Percentiles rank a stretch among this genome's conserved stretches.
Evolutionary conservation across 1,140 invertebrate genomes (phyloP).

Genomic region (Brachionus asplanchnoidis): DNA sequence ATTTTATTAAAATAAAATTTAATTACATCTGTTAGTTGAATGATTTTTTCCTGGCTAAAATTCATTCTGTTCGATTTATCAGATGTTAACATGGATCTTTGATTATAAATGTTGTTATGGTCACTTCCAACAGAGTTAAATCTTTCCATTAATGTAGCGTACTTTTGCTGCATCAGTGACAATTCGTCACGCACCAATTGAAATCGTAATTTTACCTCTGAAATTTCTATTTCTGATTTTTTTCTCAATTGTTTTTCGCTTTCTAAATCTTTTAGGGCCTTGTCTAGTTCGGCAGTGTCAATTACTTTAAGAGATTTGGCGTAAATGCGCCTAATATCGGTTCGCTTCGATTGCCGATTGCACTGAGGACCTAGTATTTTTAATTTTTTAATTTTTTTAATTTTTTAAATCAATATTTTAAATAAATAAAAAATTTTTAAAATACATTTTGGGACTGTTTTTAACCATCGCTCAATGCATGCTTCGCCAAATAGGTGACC

Average conservation of each 20-base stretch:
- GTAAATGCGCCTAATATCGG: constrained; percentile 72
- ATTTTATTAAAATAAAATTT: constrained; percentile 2
- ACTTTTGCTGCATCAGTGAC: constrained; percentile 52
- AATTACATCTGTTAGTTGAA: constrained; percentile 60
- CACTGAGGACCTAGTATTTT: constrained; percentile 66
- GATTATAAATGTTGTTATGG: neutral
- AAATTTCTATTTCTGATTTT: constrained; percentile 59
- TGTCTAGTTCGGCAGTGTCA: constrained; percentile 66
- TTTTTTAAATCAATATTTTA: neutral
- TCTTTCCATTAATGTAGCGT: constrained; percentile 48
- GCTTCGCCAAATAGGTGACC: constrained; percentile 80
- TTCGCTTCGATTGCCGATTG: constrained; percentile 68
- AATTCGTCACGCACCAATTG: constrained; percentile 48
- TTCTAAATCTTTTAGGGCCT: constrained; percentile 60
- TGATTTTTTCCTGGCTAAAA: constrained; percentile 63
- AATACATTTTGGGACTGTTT: constrained; percentile 60
- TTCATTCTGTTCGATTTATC: constrained; percentile 45
- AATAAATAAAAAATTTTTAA: neutral
- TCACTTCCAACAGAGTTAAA: neutral
- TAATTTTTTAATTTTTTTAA: neutral
- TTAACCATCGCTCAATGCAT: constrained; percentile 77
- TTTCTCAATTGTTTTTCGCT: constrained; percentile 54
- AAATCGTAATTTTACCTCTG: constrained; percentile 54
- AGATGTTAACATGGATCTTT: constrained; percentile 26
- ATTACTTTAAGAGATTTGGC: constrained; percentile 62